phyloP scores from a whole-genome alignment of 2,888 invertebrate species.

The Tipula confusa region DNA sequence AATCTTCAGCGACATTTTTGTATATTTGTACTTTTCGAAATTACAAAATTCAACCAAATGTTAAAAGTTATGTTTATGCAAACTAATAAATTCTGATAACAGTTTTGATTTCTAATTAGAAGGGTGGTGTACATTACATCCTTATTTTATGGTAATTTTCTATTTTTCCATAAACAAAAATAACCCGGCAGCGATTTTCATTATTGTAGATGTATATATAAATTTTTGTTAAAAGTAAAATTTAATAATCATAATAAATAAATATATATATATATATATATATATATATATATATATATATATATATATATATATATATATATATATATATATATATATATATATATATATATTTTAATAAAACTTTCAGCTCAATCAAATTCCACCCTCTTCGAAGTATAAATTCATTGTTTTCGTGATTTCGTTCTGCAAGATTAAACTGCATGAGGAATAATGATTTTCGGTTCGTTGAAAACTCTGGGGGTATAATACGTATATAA shows the following conservation, averaged over 20 bases:
- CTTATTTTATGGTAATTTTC: constrained; percentile 17
- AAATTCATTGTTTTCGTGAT: neutral
- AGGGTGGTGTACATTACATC: constrained; percentile 12
- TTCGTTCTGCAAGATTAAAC: constrained; percentile 1
- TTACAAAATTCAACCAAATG: neutral
- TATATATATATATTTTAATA: neutral
- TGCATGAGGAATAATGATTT: neutral
- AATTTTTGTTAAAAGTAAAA: neutral
- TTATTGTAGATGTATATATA: neutral
- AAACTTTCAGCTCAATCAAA: constrained; percentile 25
- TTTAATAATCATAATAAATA: neutral
- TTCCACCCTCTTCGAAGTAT: neutral
- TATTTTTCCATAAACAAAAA: neutral
- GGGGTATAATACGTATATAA: too few relatives aligned
- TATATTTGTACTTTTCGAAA: neutral
- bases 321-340: too few relatives aligned
- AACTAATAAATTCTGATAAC: neutral
- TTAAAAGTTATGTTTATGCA: constrained; percentile 8
- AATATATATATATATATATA: too few relatives aligned
- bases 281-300: too few relatives aligned
- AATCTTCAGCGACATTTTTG: too few relatives aligned
- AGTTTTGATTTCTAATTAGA: constrained; percentile 7
- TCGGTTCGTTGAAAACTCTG: neutral
- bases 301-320: too few relatives aligned
- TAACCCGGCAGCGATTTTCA: neutral